These are phyloP conservation scores for Drosophila longiperda DNA, from an alignment of 2,888 invertebrate genomes.

Conservation along the genomic window DNA sequence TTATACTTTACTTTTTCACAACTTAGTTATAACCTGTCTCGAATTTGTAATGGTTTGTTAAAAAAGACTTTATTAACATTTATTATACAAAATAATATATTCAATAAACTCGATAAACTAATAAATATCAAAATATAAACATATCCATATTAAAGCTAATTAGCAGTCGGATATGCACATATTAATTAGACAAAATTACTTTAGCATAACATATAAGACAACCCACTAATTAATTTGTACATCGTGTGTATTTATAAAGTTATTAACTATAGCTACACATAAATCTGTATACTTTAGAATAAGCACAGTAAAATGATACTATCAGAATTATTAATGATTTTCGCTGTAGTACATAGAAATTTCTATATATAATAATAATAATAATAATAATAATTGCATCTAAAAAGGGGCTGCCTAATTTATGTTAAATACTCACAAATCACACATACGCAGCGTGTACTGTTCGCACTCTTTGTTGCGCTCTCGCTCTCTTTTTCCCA, in stretches of 20 bases:
- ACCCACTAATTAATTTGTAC: neutral
- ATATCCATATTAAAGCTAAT: neutral
- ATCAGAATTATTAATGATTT: neutral
- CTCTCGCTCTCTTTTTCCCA: constrained; percentile 8
- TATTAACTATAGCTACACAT: neutral
- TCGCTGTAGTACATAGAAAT: neutral
- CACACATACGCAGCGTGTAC: constrained; percentile 58
- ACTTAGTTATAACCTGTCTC: neutral
- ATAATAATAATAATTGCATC: too few species aligned
- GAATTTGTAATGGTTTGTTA: neutral
- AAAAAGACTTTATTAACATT: neutral
- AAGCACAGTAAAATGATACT: neutral
- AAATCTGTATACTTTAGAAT: neutral
- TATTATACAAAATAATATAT: neutral
- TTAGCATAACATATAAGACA: neutral
- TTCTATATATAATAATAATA: too few species aligned
- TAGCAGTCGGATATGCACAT: neutral
- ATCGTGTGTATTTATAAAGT: neutral
- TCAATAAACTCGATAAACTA: neutral
- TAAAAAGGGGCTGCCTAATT: neutral
- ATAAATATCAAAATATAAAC: neutral
- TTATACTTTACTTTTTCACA: neutral
- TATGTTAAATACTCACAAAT: constrained; percentile 19
- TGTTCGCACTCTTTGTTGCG: constrained; percentile 8
- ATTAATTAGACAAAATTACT: neutral